These are phyloP conservation scores for Paramormyrops kingsleyae DNA, from an alignment of 2,113 vertebrate genomes.

Conservation along the genomic window DNA sequence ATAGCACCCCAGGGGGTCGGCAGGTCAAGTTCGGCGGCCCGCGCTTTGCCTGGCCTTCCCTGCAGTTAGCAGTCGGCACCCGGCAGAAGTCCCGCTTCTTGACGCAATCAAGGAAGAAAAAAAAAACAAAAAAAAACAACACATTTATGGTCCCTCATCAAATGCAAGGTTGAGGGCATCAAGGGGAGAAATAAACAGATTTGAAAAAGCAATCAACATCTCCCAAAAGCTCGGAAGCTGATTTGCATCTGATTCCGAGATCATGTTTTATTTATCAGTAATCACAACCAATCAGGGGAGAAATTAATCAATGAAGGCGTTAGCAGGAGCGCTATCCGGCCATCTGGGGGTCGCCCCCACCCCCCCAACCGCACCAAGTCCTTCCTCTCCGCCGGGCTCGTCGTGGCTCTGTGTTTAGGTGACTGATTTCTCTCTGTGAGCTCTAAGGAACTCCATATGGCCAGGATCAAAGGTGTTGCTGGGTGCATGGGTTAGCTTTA, in stretches of 20 bases:
- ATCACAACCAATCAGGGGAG: slow-evolving; percentile 80
- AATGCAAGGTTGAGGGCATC: slow-evolving; percentile 56
- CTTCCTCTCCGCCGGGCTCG: slow-evolving; percentile 52
- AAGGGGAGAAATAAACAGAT: slow-evolving; percentile 67
- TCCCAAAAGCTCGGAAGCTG: slow-evolving; percentile 57
- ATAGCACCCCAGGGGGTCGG: neutral
- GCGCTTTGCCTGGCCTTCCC: neutral
- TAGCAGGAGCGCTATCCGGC: slow-evolving; percentile 68
- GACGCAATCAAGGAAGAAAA: slow-evolving; percentile 34
- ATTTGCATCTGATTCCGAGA: slow-evolving; percentile 73
- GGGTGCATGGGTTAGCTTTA: slow-evolving; percentile 99
- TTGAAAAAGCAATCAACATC: slow-evolving; percentile 71
- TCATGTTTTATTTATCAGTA: slow-evolving; percentile 82
- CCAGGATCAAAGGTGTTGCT: slow-evolving; percentile 99
- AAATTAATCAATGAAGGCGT: slow-evolving; percentile 81
- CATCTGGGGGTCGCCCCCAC: slow-evolving; percentile 78
- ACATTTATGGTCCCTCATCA: slow-evolving; percentile 38
- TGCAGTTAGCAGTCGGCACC: neutral
- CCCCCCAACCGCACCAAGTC: slow-evolving; percentile 26
- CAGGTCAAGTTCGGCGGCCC: neutral
- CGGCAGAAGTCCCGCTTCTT: slow-evolving; percentile 25
- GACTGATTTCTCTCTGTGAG: slow-evolving; percentile 71
- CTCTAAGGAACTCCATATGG: slow-evolving; percentile 95
- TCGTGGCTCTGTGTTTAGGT: slow-evolving; percentile 68
- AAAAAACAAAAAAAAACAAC: slow-evolving; percentile 12